These are phyloP conservation scores for Tiphia femorata DNA, from an alignment of 2,888 invertebrate genomes.

Conservation along the genomic window DNA sequence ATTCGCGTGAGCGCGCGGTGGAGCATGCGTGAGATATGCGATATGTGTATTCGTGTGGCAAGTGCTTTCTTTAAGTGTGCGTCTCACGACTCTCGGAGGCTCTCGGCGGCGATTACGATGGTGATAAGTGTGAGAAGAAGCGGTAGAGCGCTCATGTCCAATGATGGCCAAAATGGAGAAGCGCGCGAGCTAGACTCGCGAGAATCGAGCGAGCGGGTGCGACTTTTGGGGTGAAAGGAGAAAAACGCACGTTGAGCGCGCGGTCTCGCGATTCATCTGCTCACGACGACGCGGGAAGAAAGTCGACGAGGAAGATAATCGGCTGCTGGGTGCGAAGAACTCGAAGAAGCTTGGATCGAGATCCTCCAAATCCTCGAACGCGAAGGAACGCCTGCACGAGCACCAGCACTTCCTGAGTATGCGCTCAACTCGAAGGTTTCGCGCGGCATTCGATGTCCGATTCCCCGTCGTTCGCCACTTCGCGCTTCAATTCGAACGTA, in stretches of 20 bases:
- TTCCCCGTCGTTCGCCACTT: too few relatives aligned
- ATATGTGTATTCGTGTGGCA: slow-evolving; percentile 9
- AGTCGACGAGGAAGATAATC: background rate
- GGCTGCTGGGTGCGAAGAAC: slow-evolving; percentile 5
- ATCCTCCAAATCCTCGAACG: slow-evolving; percentile 38
- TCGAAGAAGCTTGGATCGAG: slow-evolving; percentile 26
- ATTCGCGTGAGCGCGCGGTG: background rate
- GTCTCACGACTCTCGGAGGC: too few relatives aligned
- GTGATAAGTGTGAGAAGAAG: too few relatives aligned
- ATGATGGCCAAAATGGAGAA: background rate
- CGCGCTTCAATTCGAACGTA: slow-evolving; percentile 20
- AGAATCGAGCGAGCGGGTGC: background rate
- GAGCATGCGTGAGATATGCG: slow-evolving; percentile 8
- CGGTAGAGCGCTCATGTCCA: background rate
- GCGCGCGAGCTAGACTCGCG: background rate
- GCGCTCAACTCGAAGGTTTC: slow-evolving; percentile 33
- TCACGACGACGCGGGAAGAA: background rate
- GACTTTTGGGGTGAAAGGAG: too few relatives aligned
- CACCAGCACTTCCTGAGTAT: slow-evolving; percentile 41
- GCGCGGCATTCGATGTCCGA: too few relatives aligned
- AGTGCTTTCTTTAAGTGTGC: slow-evolving; percentile 3
- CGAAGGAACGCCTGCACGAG: slow-evolving; percentile 45
- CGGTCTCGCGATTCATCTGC: background rate
- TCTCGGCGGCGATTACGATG: too few relatives aligned
- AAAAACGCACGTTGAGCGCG: background rate